Base-by-base conservation (phyloP, 2,797 vertebrate species). In the Hozukius guyotensis region DNA sequence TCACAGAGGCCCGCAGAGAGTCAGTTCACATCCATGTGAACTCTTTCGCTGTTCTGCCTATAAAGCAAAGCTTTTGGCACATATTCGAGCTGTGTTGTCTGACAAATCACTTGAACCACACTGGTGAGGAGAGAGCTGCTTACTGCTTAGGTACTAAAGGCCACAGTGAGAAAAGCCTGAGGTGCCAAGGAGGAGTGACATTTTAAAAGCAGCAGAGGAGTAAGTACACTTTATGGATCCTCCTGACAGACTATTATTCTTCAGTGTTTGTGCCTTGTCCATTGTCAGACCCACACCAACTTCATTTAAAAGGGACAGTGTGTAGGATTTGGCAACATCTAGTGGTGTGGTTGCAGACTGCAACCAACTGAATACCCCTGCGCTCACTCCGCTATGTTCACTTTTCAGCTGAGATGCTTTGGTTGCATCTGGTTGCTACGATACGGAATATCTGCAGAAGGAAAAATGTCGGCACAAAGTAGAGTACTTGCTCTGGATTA, bases 41-140 rank as follows among this genome's bases (percentile, higher is more conserved):
- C 75, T 14, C 18, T 22, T 81, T 86, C 72, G 63, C 81, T 73
- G 61, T 46, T 83, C 83, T 46, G 78, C 82, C 80, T 36, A 81
- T 86, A 72, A 83, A 87, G 84, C 77, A 86, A 91, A 88, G 93
- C 94, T 95, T 94, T 94, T 94, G 90, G 84, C 94, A 94, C 93
- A 72, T 94, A 68, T 86, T 78, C 88, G 75, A 89, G 88, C 87
- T 81, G 84, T 83, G 88, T 81, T 92, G 82, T 88, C 84, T 78
- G 86, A 91, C 87, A 93, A 90, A 90, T 91, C 92, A 86, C 81
- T 92, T 87, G 87, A 87, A 90, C 77, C 77, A 83, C 68, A 63
- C 71, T 64, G 66, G 20, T 20, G 42, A 46, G 67, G 22, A 36
- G 62, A 46, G 60, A 68, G 62, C 52, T 60, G 65, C 84, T 83